phyloP scores from a whole-genome alignment of 2,888 invertebrate genomes.

The Rotaria sp. region DNA sequence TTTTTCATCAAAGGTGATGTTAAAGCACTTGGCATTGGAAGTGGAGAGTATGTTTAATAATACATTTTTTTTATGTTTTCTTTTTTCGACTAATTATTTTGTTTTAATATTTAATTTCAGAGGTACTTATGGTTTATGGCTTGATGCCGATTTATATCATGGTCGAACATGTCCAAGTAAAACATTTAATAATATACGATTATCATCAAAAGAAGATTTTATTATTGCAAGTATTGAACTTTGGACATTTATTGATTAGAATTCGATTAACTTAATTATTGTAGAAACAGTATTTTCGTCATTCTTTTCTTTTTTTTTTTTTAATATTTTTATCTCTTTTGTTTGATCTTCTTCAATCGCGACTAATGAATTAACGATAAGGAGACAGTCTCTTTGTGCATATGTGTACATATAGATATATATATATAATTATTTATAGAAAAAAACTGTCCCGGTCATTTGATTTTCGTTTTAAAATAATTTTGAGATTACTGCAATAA shows the following conservation, averaged over 20 bases:
- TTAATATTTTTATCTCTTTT: neutral
- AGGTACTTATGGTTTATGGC: constrained; percentile 92
- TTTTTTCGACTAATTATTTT: constrained; percentile 31
- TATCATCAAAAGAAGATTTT: constrained; percentile 80
- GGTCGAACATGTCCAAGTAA: constrained; percentile 88
- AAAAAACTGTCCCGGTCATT: neutral
- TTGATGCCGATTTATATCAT: constrained; percentile 91
- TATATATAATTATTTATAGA: neutral
- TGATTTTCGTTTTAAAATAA: neutral
- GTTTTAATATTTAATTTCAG: constrained; percentile 59
- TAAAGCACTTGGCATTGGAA: constrained; percentile 86
- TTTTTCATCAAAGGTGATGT: constrained; percentile 94
- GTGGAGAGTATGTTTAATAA: constrained; percentile 75
- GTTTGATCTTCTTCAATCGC: neutral
- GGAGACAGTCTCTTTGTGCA: neutral
- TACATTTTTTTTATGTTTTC: constrained; percentile 3
- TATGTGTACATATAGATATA: neutral
- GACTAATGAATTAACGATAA: neutral
- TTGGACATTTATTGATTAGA: constrained; percentile 72
- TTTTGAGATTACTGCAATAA: neutral
- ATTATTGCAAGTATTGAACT: constrained; percentile 92
- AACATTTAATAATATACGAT: constrained; percentile 89
- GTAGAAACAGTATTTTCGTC: neutral
- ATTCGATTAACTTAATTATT: neutral
- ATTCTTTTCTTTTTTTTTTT: neutral